phyloP scores from a whole-genome alignment of 2,797 vertebrate genomes.

The Alectoris magna region DNA sequence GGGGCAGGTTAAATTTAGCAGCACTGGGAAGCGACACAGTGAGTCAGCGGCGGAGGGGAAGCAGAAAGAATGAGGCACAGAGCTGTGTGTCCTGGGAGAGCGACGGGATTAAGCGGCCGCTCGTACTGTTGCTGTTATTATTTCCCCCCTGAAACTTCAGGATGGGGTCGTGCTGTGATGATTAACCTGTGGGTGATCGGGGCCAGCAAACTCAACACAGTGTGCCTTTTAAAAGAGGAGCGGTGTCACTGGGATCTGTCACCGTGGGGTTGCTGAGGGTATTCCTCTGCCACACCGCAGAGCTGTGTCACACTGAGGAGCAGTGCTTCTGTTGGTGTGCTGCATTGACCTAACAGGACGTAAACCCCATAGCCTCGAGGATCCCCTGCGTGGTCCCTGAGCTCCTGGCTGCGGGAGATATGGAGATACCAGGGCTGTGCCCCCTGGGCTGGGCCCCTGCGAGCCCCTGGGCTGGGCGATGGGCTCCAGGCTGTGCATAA shows the following conservation, averaged over 20 bases:
- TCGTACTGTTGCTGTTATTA: not conserved
- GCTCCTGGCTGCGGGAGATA: not conserved
- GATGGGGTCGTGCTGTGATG: not conserved
- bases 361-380: not conserved
- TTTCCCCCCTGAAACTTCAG: not conserved
- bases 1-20: slow-evolving; percentile 47
- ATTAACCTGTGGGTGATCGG: too few species aligned
- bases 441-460: too few species aligned
- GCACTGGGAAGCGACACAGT: slow-evolving; percentile 43
- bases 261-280: not conserved
- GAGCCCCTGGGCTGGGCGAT: rapidly evolving
- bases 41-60: slow-evolving; percentile 49
- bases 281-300: not conserved
- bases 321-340: not conserved
- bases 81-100: not conserved
- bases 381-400: not conserved
- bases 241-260: not conserved
- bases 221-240: not conserved
- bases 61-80: slow-evolving; percentile 36
- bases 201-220: not conserved
- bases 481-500: not conserved
- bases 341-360: rapidly evolving
- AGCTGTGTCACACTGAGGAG: not conserved
- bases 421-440: too few species aligned
- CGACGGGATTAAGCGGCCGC: too few species aligned